Percentiles rank a stretch among this genome's conserved stretches.
These are phyloP conservation scores for Melolontha melolontha DNA, from an alignment of 2,888 invertebrate species.

Conservation along the genomic window DNA sequence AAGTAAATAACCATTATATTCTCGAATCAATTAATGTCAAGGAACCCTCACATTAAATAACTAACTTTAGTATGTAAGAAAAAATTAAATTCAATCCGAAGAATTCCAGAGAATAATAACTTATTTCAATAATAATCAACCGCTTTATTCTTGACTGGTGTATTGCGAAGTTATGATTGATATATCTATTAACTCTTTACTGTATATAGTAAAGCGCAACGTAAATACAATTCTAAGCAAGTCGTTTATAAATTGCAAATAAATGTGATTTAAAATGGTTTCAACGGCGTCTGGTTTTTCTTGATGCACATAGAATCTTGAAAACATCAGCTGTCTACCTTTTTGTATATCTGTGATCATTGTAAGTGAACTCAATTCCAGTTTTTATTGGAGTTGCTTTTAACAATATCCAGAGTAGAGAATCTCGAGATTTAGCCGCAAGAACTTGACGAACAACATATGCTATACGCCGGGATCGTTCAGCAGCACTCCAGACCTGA, in stretches of 20 bases:
- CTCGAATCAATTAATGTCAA: too few relatives aligned
- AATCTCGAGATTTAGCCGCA: constrained; percentile 47
- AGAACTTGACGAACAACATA: constrained; percentile 52
- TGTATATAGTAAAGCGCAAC: too few relatives aligned
- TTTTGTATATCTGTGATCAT: constrained; percentile 46
- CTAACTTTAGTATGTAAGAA: too few relatives aligned
- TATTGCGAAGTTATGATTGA: too few relatives aligned
- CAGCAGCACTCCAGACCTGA: constrained; percentile 36
- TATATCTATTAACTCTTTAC: too few relatives aligned
- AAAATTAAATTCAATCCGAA: too few relatives aligned
- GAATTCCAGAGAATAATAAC: too few relatives aligned
- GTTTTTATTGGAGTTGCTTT: constrained; percentile 47
- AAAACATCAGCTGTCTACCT: constrained; percentile 37
- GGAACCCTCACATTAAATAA: too few relatives aligned
- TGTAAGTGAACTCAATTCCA: constrained; percentile 49
- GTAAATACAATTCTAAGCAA: not conserved
- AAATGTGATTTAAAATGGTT: constrained; percentile 25
- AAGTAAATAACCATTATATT: too few relatives aligned
- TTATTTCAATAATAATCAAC: too few relatives aligned
- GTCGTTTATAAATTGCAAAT: constrained; percentile 33
- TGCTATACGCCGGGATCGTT: constrained; percentile 47
- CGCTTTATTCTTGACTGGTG: too few relatives aligned
- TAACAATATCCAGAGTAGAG: constrained; percentile 42
- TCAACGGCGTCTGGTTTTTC: constrained; percentile 10
- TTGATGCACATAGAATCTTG: constrained; percentile 19